phyloP scores from a whole-genome alignment of 2,888 invertebrate genomes.

The Patella pellucida region DNA sequence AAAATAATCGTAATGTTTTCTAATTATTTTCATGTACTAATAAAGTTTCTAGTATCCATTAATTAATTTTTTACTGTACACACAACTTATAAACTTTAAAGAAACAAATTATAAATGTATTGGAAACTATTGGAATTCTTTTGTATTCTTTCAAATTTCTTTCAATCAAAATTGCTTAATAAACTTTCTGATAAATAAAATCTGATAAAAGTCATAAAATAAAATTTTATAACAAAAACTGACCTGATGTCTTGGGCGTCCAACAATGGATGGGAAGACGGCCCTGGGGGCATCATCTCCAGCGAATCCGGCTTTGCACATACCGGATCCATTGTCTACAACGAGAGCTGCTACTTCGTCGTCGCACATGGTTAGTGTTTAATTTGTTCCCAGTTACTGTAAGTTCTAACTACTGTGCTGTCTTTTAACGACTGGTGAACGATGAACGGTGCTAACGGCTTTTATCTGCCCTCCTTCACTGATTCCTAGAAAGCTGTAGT shows the following conservation, averaged over 20 bases:
- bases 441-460: conserved; percentile 5
- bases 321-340: conserved; percentile 11
- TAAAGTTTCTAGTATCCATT: no score
- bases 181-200: no score
- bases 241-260: conserved; percentile 32
- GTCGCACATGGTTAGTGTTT: conserved; percentile 1
- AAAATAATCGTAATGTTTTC: no score
- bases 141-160: no score
- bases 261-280: conserved; percentile 32
- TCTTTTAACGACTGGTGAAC: conserved; percentile 9
- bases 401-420: conserved; percentile 10
- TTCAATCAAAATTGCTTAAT: no score
- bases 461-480: conserved; percentile 12
- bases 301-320: conserved; percentile 33
- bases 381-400: neutral
- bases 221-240: neutral
- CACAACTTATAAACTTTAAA: no score
- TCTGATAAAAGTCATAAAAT: neutral
- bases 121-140: no score
- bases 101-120: no score
- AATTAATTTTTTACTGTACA: no score
- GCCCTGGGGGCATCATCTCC: conserved; percentile 32
- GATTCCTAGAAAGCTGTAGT: neutral
- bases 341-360: conserved; percentile 12
- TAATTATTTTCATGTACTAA: no score